phyloP scores from a whole-genome alignment of 2,888 invertebrate species.

The Balanococcus diminutus region DNA sequence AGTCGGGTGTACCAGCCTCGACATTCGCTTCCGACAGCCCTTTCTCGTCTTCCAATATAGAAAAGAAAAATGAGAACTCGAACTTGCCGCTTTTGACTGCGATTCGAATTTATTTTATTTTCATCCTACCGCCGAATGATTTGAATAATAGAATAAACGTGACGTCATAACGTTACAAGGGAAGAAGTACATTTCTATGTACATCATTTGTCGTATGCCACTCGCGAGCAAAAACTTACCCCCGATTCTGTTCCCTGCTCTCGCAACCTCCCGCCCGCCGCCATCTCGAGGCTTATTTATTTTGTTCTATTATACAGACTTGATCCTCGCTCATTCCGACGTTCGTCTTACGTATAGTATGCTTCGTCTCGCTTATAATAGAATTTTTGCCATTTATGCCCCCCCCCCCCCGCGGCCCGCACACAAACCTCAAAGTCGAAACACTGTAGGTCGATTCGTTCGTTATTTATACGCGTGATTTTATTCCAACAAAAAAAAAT shows the following conservation, averaged over 20 bases:
- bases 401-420: neutral
- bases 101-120: slow-evolving; percentile 55
- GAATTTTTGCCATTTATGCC: slow-evolving; percentile 12
- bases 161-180: slow-evolving; percentile 55
- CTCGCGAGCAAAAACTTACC: slow-evolving; percentile 48
- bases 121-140: slow-evolving; percentile 49
- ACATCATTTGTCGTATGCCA: slow-evolving; percentile 54
- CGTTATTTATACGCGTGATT: neutral
- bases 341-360: neutral
- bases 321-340: slow-evolving; percentile 18
- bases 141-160: slow-evolving; percentile 56
- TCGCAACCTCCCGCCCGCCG: neutral
- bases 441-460: neutral
- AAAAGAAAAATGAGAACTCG: slow-evolving; percentile 48
- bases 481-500: neutral
- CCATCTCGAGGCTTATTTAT: slow-evolving; percentile 13
- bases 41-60: neutral
- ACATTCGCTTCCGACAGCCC: neutral
- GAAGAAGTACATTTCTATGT: slow-evolving; percentile 55
- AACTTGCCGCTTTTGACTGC: slow-evolving; percentile 48
- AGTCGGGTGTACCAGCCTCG: neutral
- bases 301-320: slow-evolving; percentile 48
- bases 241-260: slow-evolving; percentile 34
- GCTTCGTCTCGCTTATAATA: neutral
- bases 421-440: neutral